phyloP scores from a whole-genome alignment of 2,797 vertebrate genomes.

The Pseudopleuronectes americanus region DNA sequence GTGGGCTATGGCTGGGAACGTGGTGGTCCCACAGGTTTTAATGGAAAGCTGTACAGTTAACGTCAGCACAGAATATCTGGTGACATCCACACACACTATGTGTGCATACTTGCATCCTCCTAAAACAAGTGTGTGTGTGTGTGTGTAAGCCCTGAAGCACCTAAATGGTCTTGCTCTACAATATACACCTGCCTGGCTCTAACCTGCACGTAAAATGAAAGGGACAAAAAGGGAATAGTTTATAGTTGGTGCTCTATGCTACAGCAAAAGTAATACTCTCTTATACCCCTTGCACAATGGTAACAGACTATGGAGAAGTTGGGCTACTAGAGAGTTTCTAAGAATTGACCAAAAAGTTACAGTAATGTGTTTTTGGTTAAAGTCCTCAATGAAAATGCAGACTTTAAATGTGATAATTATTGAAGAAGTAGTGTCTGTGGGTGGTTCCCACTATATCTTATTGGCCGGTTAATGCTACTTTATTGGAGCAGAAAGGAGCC shows the following conservation, averaged over 20 bases:
- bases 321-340: constrained; percentile 50
- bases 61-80: constrained; percentile 30
- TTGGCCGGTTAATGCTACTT: constrained; percentile 74
- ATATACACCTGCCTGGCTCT: constrained; percentile 30
- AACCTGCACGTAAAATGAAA: constrained; percentile 43
- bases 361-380: constrained; percentile 48
- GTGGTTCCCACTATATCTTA: constrained; percentile 52
- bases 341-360: constrained; percentile 47
- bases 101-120: constrained; percentile 11
- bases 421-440: constrained; percentile 53
- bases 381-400: constrained; percentile 50
- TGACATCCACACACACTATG: constrained; percentile 20
- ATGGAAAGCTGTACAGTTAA: constrained; percentile 32
- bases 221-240: constrained; percentile 48
- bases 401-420: constrained; percentile 55
- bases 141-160: constrained; percentile 11
- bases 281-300: constrained; percentile 51
- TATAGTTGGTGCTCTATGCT: constrained; percentile 64
- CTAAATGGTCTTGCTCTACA: constrained; percentile 22
- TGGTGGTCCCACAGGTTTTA: constrained; percentile 23
- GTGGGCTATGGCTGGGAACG: constrained; percentile 6
- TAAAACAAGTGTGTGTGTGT: constrained; percentile 13
- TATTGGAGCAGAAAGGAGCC: constrained; percentile 66
- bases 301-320: constrained; percentile 56
- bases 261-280: constrained; percentile 58